Conservation (phyloP, 92 coral and sea anemone genomes). For the Desmophyllum pertusum region DNA sequence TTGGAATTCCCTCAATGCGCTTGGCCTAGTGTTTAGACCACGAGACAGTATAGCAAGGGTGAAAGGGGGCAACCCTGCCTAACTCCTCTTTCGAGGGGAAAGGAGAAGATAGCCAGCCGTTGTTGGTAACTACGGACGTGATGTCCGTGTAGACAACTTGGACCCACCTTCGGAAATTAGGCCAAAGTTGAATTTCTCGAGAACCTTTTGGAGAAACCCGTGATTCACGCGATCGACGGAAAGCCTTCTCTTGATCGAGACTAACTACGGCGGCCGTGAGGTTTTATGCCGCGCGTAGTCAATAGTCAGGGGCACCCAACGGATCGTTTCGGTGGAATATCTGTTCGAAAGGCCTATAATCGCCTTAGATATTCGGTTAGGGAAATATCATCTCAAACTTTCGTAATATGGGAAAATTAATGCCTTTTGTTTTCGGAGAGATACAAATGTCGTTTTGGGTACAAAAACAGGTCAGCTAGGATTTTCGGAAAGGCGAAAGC, state of each 20-base stretch:
- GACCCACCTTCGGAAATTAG: conserved; percentile 28
- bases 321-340: no score
- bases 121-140: neutral
- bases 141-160: conserved; percentile 11
- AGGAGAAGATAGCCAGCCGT: conserved; percentile 19
- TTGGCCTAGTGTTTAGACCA: neutral
- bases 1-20: conserved; percentile 8
- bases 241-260: conserved; percentile 49
- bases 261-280: neutral
- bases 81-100: conserved; percentile 11
- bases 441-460: no score
- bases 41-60: neutral
- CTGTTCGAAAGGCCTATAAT: no score
- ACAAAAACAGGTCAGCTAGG: no score
- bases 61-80: conserved; percentile 21
- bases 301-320: no score
- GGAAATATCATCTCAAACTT: no score
- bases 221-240: conserved; percentile 40
- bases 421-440: no score
- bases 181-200: conserved; percentile 24
- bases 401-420: no score
- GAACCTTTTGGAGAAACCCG: neutral
- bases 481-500: no score
- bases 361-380: no score
- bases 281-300: neutral